phyloP scores from a whole-genome alignment of 2,797 vertebrate species.

The Valencia hispanica region DNA sequence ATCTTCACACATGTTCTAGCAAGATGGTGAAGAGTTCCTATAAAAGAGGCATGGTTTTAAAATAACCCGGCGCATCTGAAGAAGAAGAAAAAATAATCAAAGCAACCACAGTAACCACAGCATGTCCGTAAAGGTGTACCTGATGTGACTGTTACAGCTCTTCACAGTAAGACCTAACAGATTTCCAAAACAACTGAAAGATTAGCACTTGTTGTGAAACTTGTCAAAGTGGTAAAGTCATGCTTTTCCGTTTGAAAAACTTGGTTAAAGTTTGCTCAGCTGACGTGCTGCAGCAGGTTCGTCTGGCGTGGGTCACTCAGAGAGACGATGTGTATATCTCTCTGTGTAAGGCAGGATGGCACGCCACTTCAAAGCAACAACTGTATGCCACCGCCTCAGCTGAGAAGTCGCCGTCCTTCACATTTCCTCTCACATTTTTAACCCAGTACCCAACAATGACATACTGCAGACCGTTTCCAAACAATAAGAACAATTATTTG shows the following conservation, averaged over 20 bases:
- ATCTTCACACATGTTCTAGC: slow-evolving; percentile 6
- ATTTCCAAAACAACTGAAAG: slow-evolving; percentile 41
- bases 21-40: slow-evolving; percentile 16
- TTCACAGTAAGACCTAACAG: slow-evolving; percentile 27
- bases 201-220: neutral
- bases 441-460: neutral
- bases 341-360: slow-evolving; percentile 12
- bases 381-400: slow-evolving; percentile 24
- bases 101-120: slow-evolving; percentile 34
- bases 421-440: slow-evolving; percentile 6
- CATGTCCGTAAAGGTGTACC: neutral
- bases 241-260: slow-evolving; percentile 38
- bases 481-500: neutral
- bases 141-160: slow-evolving; percentile 3
- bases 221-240: slow-evolving; percentile 1
- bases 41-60: slow-evolving; percentile 5
- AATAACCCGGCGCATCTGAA: slow-evolving; percentile 1
- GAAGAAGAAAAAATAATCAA: slow-evolving; percentile 19
- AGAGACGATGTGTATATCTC: slow-evolving; percentile 17
- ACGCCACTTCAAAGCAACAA: slow-evolving; percentile 59
- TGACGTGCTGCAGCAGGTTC: neutral
- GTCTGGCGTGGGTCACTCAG: slow-evolving; percentile 4
- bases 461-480: slow-evolving; percentile 16
- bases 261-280: neutral
- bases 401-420: slow-evolving; percentile 26